These are phyloP conservation scores for Brachionus koreanus DNA, from an alignment of 1,140 invertebrate genomes.

Conservation along the genomic window DNA sequence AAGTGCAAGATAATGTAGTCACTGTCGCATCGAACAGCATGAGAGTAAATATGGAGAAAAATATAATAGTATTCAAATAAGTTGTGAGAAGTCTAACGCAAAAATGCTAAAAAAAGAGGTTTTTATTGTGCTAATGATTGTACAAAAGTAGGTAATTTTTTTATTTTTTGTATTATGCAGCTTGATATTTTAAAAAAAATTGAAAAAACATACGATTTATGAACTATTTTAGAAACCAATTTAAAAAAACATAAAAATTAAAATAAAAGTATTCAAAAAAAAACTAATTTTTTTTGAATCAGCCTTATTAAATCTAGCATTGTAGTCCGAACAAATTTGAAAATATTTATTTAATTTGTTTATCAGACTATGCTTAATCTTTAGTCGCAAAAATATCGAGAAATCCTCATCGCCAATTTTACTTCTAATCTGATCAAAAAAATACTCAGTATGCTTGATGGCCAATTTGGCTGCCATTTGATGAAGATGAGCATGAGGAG, in stretches of 20 bases:
- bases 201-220: no score
- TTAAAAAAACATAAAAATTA: not conserved
- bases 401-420: conserved; percentile 21
- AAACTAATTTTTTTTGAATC: not conserved
- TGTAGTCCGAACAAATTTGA: not conserved
- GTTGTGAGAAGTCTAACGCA: no score
- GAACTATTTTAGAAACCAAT: not conserved
- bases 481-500: conserved; percentile 33
- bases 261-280: not conserved
- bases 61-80: no score
- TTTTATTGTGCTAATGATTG: no score
- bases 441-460: conserved; percentile 20
- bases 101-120: no score
- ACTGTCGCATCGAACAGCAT: no score
- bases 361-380: not conserved
- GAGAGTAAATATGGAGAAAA: no score
- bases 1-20: no score
- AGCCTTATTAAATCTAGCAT: not conserved
- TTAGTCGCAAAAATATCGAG: not conserved
- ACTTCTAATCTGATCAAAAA: conserved; percentile 8
- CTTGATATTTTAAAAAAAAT: no score
- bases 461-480: conserved; percentile 10
- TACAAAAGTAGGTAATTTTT: no score
- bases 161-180: no score
- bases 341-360: not conserved